Evolutionary conservation across 2,113 vertebrate species (phyloP).

Genomic region (Urocolius indicus): DNA sequence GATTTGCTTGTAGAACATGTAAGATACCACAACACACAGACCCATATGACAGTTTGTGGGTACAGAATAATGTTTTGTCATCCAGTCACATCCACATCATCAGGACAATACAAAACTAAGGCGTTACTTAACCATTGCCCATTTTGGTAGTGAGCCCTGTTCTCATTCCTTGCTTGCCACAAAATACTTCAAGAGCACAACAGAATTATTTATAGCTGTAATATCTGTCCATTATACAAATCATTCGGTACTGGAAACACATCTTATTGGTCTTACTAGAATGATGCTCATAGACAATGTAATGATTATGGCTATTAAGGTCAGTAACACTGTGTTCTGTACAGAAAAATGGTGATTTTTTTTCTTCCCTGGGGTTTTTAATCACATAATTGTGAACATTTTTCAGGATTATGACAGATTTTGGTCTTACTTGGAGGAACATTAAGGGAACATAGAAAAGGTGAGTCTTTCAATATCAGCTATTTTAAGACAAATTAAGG

Average conservation of each 20-base stretch:
- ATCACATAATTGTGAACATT: background rate
- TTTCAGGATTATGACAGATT: background rate
- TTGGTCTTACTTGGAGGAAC: background rate
- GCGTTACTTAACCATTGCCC: background rate
- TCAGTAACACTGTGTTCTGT: background rate
- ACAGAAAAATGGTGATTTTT: background rate
- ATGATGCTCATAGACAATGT: background rate
- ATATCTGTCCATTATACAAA: constrained; percentile 33
- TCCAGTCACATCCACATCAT: background rate
- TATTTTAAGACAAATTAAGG: background rate
- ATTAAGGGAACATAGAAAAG: background rate
- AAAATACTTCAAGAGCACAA: background rate
- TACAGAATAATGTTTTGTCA: background rate
- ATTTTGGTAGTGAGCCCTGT: background rate
- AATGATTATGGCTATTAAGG: background rate
- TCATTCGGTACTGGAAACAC: background rate
- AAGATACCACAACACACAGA: background rate
- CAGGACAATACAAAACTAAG: background rate
- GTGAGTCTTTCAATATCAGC: background rate
- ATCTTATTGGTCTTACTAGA: background rate
- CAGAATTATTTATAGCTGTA: background rate
- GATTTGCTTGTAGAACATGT: background rate
- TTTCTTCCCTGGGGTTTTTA: background rate
- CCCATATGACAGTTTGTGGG: background rate
- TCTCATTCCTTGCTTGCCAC: background rate